Base-by-base conservation (phyloP, 1,140 invertebrate genomes). In the Cylas formicarius region DNA sequence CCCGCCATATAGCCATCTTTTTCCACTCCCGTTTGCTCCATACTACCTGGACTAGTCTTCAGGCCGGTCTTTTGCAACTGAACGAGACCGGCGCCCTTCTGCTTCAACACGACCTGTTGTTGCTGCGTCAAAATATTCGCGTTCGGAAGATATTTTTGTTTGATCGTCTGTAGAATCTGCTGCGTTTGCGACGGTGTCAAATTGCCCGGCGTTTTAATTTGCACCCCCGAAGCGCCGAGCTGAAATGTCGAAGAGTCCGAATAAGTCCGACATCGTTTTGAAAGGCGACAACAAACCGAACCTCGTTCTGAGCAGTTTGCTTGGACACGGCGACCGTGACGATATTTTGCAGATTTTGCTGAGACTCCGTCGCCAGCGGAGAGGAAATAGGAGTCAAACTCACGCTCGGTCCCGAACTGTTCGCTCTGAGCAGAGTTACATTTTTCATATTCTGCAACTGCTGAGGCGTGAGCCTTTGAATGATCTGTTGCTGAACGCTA, bases 171-270 rank as follows among this genome's bases (percentile, higher is more conserved):
- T 8, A 73, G 53, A 31, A 63, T 63, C 44, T 67, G 65, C 32
- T 72, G 69, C 41, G 72, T 70, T 42, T 70, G 68, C 9, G 61
- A 53, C 1, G 62, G 59, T 28, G 67, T 67, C 19, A 71, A 54
- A 50, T 58, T 66, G 11, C 56, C 55, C 21, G 54, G 56, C 2
- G 56, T 53, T 42, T 58, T 57, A 7, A 60, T 48, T 36, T 55
- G 50, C 22, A 57, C 49, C 6, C 52, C 29, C 46, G 27, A 18
- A 44, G 34, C 11, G 21, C 16, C 8, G 3, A 17, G 4, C n/a
- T 4, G 17, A n/a, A n/a, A n/a, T n/a, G n/a, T n/a, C n/a, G n/a
- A n/a, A n/a, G n/a, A n/a, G n/a, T n/a, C n/a, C n/a, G n/a, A n/a
- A n/a, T n/a, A n/a, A n/a, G n/a, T n/a, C n/a, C n/a, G n/a, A n/a